Base-by-base conservation (phyloP, 2,797 vertebrate genomes). In the Chromis chromis region DNA sequence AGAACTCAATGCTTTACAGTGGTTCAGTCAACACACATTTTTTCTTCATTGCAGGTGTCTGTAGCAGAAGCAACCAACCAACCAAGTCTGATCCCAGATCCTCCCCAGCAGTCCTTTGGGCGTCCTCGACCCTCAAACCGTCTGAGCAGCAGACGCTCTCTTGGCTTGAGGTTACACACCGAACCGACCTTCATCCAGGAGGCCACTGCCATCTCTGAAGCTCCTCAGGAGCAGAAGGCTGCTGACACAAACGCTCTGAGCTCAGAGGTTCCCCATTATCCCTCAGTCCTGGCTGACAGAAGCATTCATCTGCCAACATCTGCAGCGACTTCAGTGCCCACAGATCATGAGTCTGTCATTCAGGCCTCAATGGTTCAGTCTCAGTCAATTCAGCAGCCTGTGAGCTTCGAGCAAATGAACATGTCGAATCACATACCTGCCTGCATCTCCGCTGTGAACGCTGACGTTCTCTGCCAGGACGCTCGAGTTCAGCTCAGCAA, bases 121-220 rank as follows among this genome's bases (percentile, higher is more conserved):
- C 49, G 1, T 1, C 82, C 82, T 6, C 66, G 0, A 0, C 65
- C 62, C 16, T 74, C 79, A 0, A 28, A 14, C 27, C 25, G 5
- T 1, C 74, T 22, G 24, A 70, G 54, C 77, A 86, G 65, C 74
- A 42, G 81, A 2, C 73, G 40, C 71, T 84, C 78, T 13, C 56
- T 82, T 0, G 83, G 83, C 6, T 5, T 74, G 59, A 76, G 73
- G 0, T 22, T 81, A 1, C 69, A 52, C 59, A 1, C 46, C 0
- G 73, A 85, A 16, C 78, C 44, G 2, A 2, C 66, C 14, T 59
- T 81, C 62, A 19, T 54, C 21, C 76, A 54, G 0, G 65, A 84
- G 19, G 8, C 65, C 14, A 0, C 42, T 1, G 19, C 12, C 1
- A 1, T 19, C 19, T 17, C 62, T 0, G 24, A 31, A 1, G 52